Base-by-base conservation (phyloP, 2,113 vertebrate species). In the Phaethon lepturus region DNA sequence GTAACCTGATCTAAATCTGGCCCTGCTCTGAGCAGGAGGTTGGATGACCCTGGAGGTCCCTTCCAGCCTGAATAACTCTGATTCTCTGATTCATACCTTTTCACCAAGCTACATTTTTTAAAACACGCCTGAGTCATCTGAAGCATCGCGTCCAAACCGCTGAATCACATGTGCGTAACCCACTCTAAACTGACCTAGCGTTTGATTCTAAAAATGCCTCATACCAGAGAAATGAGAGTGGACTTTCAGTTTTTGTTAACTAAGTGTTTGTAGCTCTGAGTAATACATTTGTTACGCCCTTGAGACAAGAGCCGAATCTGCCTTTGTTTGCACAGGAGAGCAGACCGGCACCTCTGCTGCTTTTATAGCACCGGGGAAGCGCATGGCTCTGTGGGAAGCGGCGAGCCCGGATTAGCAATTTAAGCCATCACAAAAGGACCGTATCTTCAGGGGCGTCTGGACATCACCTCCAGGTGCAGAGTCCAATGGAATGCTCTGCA, bases 311-410 rank as follows among this genome's bases (percentile, higher is more conserved):
- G 35, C 5, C 2, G 1, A 74, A 63, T 28, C 71, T 79, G 71
- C 62, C 67, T 79, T 75, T 59, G 42, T 58, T 69, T 92, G 45
- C 47, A 44, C 9, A 64, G 66, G n/a, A 72, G 19, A 64, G 53
- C 49, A 23, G 62, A 68, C 5, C 0, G 0, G 56, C 88, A 88
- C 11, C 0, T 0, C 42, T 44, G 53, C 45, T 45, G 45, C 50
- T 93, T 44, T 63, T 38, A n/a, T 3, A 67, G 67, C 25, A 44
- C 25, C 0, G 0, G 58, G 15, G 31, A 75, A 67, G 22, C 13
- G 38, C 50, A 44, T 74, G 63, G 58, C 75, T 75, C 47, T 38
- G 59, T 11, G 12, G 40, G 60, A 58, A 69, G 68, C 49, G 33
- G 14, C 2, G 22, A 88, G 45, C 15, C 45, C 42, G 17, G 17